Conservation (phyloP, 2,797 vertebrate genomes). For the Phaenicophaeus curvirostris region DNA sequence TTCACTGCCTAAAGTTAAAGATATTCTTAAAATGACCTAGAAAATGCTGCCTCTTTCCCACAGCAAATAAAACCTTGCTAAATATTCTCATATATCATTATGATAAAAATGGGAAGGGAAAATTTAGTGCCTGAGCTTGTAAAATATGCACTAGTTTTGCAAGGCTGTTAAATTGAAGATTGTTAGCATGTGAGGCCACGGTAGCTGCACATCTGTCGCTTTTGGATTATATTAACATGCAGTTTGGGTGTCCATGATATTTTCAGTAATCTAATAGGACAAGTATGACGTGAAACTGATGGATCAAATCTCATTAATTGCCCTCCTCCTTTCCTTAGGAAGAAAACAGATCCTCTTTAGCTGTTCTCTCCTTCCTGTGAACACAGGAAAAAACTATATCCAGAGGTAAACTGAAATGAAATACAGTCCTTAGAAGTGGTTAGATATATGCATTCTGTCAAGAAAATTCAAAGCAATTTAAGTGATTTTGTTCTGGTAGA, state of each 20-base stretch:
- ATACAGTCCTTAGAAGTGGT: background rate
- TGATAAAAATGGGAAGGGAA: conserved; percentile 5
- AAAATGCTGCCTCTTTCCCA: conserved; percentile 47
- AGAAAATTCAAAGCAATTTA: background rate
- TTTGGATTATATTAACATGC: background rate
- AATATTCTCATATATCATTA: conserved; percentile 11
- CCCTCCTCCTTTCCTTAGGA: background rate
- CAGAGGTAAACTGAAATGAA: background rate
- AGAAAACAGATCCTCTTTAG: background rate
- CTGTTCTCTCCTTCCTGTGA: background rate
- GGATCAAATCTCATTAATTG: background rate
- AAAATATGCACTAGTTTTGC: conserved; percentile 24
- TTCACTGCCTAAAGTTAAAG: conserved; percentile 37
- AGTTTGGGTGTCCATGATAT: background rate
- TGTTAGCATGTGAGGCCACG: background rate
- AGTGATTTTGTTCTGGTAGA: background rate
- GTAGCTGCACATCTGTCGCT: background rate
- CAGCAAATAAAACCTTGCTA: conserved; percentile 49
- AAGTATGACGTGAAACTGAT: accelerated
- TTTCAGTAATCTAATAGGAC: background rate
- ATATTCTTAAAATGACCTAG: conserved; percentile 68
- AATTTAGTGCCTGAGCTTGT: conserved; percentile 13
- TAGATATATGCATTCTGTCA: background rate
- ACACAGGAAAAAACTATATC: background rate
- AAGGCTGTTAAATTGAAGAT: conserved; percentile 1